Percentiles rank a stretch among this genome's conserved stretches.
These are phyloP conservation scores for Sinosuthora webbiana DNA, from an alignment of 2,113 vertebrate genomes.

Conservation along the genomic window DNA sequence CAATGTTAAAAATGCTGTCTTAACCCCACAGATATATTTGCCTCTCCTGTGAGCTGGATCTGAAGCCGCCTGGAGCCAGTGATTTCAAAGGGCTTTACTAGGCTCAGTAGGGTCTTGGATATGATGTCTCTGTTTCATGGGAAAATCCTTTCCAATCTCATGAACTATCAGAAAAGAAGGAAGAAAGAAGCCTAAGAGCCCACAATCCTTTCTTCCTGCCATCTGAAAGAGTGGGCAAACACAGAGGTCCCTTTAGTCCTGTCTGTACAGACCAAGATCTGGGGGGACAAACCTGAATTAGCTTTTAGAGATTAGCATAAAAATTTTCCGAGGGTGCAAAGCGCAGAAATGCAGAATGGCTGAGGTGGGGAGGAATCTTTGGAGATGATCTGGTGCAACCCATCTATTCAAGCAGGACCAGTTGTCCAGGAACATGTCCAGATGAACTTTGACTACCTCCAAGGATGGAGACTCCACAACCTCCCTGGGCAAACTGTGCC, in stretches of 20 bases:
- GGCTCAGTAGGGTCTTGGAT: not conserved
- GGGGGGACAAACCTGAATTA: not conserved
- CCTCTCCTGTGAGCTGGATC: not conserved
- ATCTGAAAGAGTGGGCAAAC: not conserved
- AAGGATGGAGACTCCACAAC: not conserved
- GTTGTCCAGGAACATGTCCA: not conserved
- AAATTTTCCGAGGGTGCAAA: not conserved
- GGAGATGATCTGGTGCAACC: not conserved
- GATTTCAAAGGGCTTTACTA: not conserved
- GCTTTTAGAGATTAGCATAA: not conserved
- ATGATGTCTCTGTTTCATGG: not conserved
- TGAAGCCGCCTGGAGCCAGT: not conserved
- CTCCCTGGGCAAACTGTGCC: not conserved
- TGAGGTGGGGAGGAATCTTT: not conserved
- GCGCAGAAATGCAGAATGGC: not conserved
- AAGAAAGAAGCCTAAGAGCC: not conserved
- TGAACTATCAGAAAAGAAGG: not conserved
- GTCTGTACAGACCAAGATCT: not conserved
- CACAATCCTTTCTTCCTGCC: not conserved
- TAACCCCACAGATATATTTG: not conserved
- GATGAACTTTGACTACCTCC: not conserved
- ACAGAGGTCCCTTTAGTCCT: not conserved
- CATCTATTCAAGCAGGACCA: not conserved
- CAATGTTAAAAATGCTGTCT: not conserved
- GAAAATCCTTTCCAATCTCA: not conserved